Conservation (phyloP, 2,888 invertebrate genomes). For the Meteorus colon region DNA sequence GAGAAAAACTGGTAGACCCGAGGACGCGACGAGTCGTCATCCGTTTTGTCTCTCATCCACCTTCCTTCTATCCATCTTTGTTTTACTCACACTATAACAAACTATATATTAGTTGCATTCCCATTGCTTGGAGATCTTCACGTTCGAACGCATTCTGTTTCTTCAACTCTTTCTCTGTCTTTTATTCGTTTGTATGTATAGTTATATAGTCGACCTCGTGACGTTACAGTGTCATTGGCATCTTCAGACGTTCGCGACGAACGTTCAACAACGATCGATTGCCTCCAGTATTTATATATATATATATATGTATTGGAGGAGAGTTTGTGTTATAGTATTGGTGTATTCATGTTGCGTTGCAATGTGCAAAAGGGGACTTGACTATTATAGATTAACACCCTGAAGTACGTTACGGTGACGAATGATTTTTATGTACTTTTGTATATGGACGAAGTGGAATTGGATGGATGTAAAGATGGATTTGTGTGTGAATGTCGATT, state of each 20-base stretch:
- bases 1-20: constrained; percentile 58
- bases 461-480: neutral
- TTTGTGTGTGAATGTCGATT: neutral
- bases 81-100: constrained; percentile 26
- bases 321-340: constrained; percentile 10
- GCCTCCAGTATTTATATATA: constrained; percentile 7
- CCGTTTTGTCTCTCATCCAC: constrained; percentile 15
- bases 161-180: constrained; percentile 25
- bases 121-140: constrained; percentile 21
- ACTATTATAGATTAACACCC: constrained; percentile 16
- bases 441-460: neutral
- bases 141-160: constrained; percentile 9
- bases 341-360: constrained; percentile 10
- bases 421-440: neutral
- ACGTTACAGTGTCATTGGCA: constrained; percentile 34
- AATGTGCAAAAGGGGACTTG: neutral
- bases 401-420: constrained; percentile 10
- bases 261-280: constrained; percentile 37
- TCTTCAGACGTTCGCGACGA: constrained; percentile 31
- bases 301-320: neutral
- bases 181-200: constrained; percentile 30
- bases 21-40: constrained; percentile 52
- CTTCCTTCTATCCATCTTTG: constrained; percentile 26
- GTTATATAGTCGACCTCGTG: constrained; percentile 23
- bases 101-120: constrained; percentile 22